Conservation (phyloP, 1,140 invertebrate genomes). For the Macrosteles quadrilineatus region DNA sequence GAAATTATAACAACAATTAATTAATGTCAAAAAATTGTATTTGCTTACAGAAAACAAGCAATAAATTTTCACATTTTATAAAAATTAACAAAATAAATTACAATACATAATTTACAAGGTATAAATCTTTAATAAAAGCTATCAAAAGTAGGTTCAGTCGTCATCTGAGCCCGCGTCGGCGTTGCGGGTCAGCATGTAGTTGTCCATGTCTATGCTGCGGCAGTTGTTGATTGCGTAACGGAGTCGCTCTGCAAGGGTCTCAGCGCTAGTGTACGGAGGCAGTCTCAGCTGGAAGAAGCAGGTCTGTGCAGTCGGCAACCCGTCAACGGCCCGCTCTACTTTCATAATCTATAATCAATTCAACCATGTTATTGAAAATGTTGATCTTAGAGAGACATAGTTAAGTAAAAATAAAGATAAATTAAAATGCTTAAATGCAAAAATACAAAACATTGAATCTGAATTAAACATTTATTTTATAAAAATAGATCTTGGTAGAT, state of each 20-base stretch:
- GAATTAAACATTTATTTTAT: no score
- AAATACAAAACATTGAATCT: no score
- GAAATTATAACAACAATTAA: no score
- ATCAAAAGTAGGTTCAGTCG: constrained; percentile 42
- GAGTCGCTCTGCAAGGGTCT: constrained; percentile 63
- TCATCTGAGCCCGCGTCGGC: constrained; percentile 58
- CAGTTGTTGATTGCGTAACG: constrained; percentile 70
- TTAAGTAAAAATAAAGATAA: no score
- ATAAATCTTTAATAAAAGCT: not conserved
- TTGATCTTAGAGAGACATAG: no score
- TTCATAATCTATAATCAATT: constrained; percentile 54
- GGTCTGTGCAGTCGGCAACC: constrained; percentile 67
- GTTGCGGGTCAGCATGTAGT: constrained; percentile 69
- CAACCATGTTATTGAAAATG: not conserved
- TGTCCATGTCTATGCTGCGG: constrained; percentile 72
- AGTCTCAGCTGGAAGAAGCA: constrained; percentile 72
- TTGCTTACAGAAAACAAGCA: no score
- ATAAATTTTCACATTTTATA: no score
- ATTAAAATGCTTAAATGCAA: no score
- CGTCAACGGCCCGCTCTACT: constrained; percentile 60
- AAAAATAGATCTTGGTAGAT: no score
- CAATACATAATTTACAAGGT: no score
- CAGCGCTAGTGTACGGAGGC: constrained; percentile 62
- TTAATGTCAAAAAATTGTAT: no score
- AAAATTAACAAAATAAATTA: no score